Evolutionary conservation across 2,888 invertebrate species (phyloP), one percentile per base, ranked within the genome.

Genomic region (Acronicta psi): DNA sequence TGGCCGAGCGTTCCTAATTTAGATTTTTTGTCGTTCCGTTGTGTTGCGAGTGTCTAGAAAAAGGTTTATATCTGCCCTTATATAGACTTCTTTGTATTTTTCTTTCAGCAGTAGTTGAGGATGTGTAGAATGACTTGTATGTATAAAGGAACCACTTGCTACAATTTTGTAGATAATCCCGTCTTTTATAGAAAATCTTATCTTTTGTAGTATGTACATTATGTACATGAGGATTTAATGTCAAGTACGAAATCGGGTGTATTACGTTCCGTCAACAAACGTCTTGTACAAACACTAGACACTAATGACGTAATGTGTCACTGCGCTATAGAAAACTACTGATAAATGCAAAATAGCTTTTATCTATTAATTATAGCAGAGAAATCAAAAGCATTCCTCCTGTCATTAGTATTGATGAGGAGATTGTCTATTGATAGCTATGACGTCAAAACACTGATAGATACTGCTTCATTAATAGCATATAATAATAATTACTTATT

Each of bases 401-500:
- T 56, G 25, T 29, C 46, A 31, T 47, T 70, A 49, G 51, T 34
- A n/a, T 34, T 34, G 34, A 34, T 34, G 34, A 5, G 55, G 57
- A 69, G 50, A 74, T 65, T 68, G 46, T 59, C 69, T 77, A 75
- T 69, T 77, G 55, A 76, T 77, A 52, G 68, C 25, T 53, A 53
- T 75, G 72, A 79, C 77, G 80, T 78, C 75, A 75, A 61, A 56
- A 47, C 44, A 62, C 59, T 63, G 43, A 61, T 60, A 64, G 45
- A 65, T 45, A 60, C 54, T 54, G 36, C 14, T 54, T 56, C 57
- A 59, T 62, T 57, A 42, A 49, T 47, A 62, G 17, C 46, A 50
- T 18, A 20, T 20, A 2, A 20, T 20, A 25, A 25, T 25, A 38
- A 43, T 42, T 43, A 44, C 29, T 43, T 18, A 52, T 52, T 46